Conservation (phyloP, 2,113 vertebrate species). For the Nerophis ophidion region DNA sequence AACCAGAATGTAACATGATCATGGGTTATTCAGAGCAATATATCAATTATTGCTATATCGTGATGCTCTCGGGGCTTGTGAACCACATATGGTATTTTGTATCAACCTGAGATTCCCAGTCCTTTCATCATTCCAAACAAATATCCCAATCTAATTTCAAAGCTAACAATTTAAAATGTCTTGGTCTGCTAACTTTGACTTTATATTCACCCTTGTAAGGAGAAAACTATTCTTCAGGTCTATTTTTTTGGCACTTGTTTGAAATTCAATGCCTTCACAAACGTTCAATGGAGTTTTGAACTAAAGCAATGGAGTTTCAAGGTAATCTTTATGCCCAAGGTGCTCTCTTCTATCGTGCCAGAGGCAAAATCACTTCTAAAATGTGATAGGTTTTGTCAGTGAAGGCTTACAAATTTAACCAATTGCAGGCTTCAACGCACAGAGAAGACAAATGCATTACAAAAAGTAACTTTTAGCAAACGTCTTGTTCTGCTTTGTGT, state of each 20-base stretch:
- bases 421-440: too few species aligned
- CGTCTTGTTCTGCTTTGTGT: too few species aligned
- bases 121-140: constrained; percentile 4
- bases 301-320: constrained; percentile 20
- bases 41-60: too few species aligned
- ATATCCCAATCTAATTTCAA: constrained; percentile 16
- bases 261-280: background rate
- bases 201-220: constrained; percentile 1
- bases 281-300: constrained; percentile 19
- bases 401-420: too few species aligned
- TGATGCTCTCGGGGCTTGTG: too few species aligned
- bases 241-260: constrained; percentile 1
- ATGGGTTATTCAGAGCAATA: too few species aligned
- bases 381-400: background rate
- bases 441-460: too few species aligned
- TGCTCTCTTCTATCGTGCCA: constrained; percentile 1
- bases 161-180: constrained; percentile 13
- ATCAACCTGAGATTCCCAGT: too few species aligned
- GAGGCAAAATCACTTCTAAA: constrained; percentile 1
- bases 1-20: too few species aligned
- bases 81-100: too few species aligned
- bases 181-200: background rate
- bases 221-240: background rate
- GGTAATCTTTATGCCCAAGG: constrained; percentile 3
- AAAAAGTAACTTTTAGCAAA: too few species aligned